These are phyloP conservation scores for Drosophila navojoa DNA, from an alignment of 1,140 invertebrate species.

Conservation along the genomic window DNA sequence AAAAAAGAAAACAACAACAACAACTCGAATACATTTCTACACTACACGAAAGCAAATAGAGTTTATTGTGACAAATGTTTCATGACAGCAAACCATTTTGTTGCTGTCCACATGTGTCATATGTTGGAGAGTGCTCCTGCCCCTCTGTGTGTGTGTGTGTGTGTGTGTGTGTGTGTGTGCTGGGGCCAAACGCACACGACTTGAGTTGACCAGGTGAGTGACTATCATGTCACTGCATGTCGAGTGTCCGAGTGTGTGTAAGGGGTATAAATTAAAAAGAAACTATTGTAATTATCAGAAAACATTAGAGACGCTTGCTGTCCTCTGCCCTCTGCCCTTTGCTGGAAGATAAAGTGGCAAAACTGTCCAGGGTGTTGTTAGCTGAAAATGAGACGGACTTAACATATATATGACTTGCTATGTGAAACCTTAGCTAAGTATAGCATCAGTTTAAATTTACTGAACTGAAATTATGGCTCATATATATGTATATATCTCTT, in stretches of 20 bases:
- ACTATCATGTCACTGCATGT: slow-evolving; percentile 7
- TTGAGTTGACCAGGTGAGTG: slow-evolving; percentile 36
- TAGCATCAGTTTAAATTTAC: too few relatives aligned
- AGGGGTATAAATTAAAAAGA: slow-evolving; percentile 55
- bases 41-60: slow-evolving; percentile 76
- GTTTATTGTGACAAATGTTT: slow-evolving; percentile 82
- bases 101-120: slow-evolving; percentile 23
- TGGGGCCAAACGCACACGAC: slow-evolving; percentile 10
- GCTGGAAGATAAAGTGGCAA: slow-evolving; percentile 66
- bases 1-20: slow-evolving; percentile 8
- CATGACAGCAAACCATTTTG: slow-evolving; percentile 66
- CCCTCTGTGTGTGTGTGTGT: background rate
- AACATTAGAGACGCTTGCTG: slow-evolving; percentile 62
- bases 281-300: slow-evolving; percentile 76
- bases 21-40: slow-evolving; percentile 38
- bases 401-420: background rate
- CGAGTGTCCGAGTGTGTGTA: slow-evolving; percentile 4
- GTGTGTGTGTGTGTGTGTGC: slow-evolving; percentile 1
- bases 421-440: background rate
- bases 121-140: background rate
- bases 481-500: too few relatives aligned
- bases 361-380: slow-evolving; percentile 50
- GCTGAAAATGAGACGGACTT: slow-evolving; percentile 1
- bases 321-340: slow-evolving; percentile 10
- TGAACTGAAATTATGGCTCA: too few relatives aligned